Conservation (phyloP, 2,797 vertebrate genomes). For the Mormyrus proboscirostris region DNA sequence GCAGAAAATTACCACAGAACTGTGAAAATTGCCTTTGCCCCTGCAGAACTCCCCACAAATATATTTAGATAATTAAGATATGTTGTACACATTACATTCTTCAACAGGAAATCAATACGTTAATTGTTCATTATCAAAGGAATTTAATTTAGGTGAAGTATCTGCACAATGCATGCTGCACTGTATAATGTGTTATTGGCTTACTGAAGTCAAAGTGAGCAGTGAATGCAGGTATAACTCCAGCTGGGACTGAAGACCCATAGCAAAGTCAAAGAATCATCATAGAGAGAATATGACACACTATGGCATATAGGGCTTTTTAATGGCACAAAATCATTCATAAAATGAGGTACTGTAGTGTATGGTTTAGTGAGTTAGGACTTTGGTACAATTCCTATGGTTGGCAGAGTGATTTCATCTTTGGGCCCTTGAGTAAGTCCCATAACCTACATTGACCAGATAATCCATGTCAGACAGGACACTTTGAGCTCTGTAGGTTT, state of each 20-base stretch:
- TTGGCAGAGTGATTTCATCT: not conserved
- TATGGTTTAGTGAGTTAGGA: not conserved
- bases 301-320: not conserved
- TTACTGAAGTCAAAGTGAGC: not conserved
- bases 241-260: not conserved
- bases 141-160: conserved; percentile 6
- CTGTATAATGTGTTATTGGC: not conserved
- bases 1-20: conserved; percentile 18
- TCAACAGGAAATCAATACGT: conserved; percentile 10
- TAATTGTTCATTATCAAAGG: not conserved
- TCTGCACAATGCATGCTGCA: not conserved
- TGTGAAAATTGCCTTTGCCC: conserved; percentile 9
- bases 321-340: not conserved
- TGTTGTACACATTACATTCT: conserved; percentile 11
- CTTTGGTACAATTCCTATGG: not conserved
- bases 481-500: not conserved
- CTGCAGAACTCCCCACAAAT: conserved; percentile 1
- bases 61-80: conserved; percentile 13
- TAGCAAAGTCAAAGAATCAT: not conserved
- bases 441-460: not conserved
- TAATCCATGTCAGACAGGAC: not conserved
- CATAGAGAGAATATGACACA: not conserved
- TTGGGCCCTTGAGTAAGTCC: not conserved
- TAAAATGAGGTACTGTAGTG: not conserved
- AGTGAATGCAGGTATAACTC: not conserved